phyloP scores from a whole-genome alignment of 2,888 invertebrate species.

The Andrena trimmerana region DNA sequence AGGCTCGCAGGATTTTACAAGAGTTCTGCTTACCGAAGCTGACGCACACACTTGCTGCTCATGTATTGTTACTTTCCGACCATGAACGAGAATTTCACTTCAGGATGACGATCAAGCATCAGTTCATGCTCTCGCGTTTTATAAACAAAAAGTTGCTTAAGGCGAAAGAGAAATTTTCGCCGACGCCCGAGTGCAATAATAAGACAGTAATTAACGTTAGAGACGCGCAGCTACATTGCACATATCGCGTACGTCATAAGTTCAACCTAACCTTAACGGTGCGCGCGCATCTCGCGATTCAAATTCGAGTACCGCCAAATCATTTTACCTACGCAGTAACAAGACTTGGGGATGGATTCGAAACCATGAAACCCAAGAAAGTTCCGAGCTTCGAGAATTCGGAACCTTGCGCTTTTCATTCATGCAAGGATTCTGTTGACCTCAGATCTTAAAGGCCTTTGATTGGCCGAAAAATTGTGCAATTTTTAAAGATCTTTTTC shows the following conservation, averaged over 20 bases:
- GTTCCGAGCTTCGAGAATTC: too few species aligned
- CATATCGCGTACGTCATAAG: constrained; percentile 64
- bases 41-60: constrained; percentile 40
- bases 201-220: constrained; percentile 70
- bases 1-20: not conserved
- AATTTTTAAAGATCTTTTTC: too few species aligned
- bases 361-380: too few species aligned
- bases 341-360: not conserved
- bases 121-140: constrained; percentile 14
- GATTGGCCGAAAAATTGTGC: too few species aligned
- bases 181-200: constrained; percentile 59
- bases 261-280: constrained; percentile 73
- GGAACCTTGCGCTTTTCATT: too few species aligned
- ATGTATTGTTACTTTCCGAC: constrained; percentile 40
- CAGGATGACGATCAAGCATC: constrained; percentile 6
- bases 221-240: constrained; percentile 69
- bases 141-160: constrained; percentile 3
- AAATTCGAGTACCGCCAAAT: constrained; percentile 29
- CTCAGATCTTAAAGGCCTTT: too few species aligned
- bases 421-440: too few species aligned
- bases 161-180: constrained; percentile 27
- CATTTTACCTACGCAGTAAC: not conserved
- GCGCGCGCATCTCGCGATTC: constrained; percentile 73
- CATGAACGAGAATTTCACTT: constrained; percentile 12
- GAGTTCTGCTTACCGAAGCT: constrained; percentile 56